These are phyloP conservation scores for Fulmarus glacialis DNA, from an alignment of 2,113 vertebrate genomes.

Conservation along the genomic window DNA sequence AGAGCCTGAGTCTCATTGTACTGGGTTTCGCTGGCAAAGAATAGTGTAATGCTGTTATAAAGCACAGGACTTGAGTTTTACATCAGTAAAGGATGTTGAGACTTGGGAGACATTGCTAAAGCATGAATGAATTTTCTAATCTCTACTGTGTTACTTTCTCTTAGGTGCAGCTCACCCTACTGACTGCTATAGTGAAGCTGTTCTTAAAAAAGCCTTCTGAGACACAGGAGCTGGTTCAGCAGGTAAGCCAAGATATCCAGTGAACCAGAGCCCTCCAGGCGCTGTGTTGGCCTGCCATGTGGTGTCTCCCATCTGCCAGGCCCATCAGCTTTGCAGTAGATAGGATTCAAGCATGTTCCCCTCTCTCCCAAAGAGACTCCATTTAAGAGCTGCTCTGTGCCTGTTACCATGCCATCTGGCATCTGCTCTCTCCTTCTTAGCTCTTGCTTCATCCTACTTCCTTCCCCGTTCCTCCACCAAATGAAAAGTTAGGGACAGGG, in stretches of 20 bases:
- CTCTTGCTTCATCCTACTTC: not conserved
- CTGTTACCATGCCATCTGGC: not conserved
- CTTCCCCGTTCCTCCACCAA: not conserved
- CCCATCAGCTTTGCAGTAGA: not conserved
- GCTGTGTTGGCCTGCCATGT: not conserved
- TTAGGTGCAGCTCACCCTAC: slow-evolving; percentile 93
- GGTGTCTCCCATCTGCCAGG: not conserved
- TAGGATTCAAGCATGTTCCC: not conserved
- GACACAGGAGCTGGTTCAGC: slow-evolving; percentile 95
- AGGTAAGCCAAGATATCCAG: slow-evolving; percentile 77
- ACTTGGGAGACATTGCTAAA: not conserved
- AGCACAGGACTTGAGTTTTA: not conserved
- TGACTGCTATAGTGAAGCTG: slow-evolving; percentile 95
- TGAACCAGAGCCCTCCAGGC: not conserved
- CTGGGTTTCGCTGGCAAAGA: not conserved
- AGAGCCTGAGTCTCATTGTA: not conserved
- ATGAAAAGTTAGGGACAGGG: not conserved
- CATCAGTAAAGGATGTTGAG: not conserved
- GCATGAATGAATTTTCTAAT: not conserved
- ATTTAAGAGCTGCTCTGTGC: not conserved
- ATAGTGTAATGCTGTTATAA: not conserved
- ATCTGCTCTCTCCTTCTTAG: not conserved
- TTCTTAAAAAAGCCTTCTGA: slow-evolving; percentile 97
- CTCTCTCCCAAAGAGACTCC: slow-evolving; percentile 76
- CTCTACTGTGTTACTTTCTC: not conserved